A percentile compares a stretch with the other conserved stretches of the same genome.
phyloP scores from a whole-genome alignment of 2,113 vertebrate genomes.

The Globicephala melas region DNA sequence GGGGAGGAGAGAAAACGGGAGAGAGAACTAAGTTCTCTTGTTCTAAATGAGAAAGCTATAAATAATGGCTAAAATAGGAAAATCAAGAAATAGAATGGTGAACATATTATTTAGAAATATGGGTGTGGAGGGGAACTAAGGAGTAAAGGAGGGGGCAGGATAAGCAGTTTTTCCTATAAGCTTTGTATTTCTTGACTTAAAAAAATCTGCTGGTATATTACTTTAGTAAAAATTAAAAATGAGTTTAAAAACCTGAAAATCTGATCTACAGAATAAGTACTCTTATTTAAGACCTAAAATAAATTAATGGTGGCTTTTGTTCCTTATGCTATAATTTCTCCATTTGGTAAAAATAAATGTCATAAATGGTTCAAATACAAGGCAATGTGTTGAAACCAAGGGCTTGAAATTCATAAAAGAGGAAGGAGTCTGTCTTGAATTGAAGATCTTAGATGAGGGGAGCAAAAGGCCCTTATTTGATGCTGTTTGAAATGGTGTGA shows the following conservation, averaged over 20 bases:
- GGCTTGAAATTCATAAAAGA: neutral
- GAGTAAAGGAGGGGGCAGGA: neutral
- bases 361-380: neutral
- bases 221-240: slow-evolving; percentile 3
- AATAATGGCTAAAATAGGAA: neutral
- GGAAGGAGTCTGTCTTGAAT: neutral
- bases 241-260: neutral
- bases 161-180: neutral
- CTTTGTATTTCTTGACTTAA: neutral
- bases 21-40: neutral
- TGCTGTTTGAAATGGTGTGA: neutral
- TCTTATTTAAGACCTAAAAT: slow-evolving; percentile 3
- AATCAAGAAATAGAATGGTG: neutral
- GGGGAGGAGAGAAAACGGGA: neutral
- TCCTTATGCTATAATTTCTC: neutral
- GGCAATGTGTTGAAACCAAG: neutral
- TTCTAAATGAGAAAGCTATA: neutral
- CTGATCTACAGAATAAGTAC: neutral
- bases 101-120: neutral
- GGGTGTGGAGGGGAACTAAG: neutral
- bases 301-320: neutral
- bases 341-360: slow-evolving; percentile 19
- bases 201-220: neutral
- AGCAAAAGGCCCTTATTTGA: neutral
- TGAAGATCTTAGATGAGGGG: neutral